Percentiles rank a stretch among this genome's conserved stretches.
These are phyloP conservation scores for Drosophila atroscutellata DNA, from an alignment of 2,888 invertebrate genomes.

Conservation along the genomic window DNA sequence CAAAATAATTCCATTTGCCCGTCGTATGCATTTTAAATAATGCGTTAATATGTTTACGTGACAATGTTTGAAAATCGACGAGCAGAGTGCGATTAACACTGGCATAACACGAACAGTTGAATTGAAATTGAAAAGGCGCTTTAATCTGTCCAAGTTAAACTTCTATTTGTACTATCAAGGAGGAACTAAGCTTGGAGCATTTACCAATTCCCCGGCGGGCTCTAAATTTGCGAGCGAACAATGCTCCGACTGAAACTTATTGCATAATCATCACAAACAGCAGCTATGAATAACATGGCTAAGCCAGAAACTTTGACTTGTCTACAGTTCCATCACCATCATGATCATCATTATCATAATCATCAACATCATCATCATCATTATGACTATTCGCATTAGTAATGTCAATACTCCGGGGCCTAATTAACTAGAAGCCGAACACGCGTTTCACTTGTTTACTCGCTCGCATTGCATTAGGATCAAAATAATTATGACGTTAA, in stretches of 20 bases:
- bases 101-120: constrained; percentile 25
- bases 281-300: constrained; percentile 38
- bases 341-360: constrained; percentile 24
- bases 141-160: constrained; percentile 19
- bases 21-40: constrained; percentile 47
- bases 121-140: constrained; percentile 37
- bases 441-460: constrained; percentile 23
- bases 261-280: constrained; percentile 53
- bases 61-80: constrained; percentile 46
- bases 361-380: constrained; percentile 12
- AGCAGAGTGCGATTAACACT: constrained; percentile 54
- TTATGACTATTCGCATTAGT: constrained; percentile 44
- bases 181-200: constrained; percentile 15
- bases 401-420: constrained; percentile 39
- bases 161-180: neutral
- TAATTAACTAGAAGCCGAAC: constrained; percentile 30
- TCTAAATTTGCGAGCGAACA: constrained; percentile 17
- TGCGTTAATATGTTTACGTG: constrained; percentile 58
- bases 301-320: constrained; percentile 37
- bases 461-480: constrained; percentile 59
- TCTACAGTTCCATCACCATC: constrained; percentile 39
- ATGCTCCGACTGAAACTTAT: constrained; percentile 29
- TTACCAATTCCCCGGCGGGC: constrained; percentile 45
- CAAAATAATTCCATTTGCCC: constrained; percentile 54
- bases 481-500: constrained; percentile 34